Evolutionary conservation across 2,113 vertebrate genomes (phyloP), one percentile per base, ranked within the genome.

Genomic region (Gavia stellata): DNA sequence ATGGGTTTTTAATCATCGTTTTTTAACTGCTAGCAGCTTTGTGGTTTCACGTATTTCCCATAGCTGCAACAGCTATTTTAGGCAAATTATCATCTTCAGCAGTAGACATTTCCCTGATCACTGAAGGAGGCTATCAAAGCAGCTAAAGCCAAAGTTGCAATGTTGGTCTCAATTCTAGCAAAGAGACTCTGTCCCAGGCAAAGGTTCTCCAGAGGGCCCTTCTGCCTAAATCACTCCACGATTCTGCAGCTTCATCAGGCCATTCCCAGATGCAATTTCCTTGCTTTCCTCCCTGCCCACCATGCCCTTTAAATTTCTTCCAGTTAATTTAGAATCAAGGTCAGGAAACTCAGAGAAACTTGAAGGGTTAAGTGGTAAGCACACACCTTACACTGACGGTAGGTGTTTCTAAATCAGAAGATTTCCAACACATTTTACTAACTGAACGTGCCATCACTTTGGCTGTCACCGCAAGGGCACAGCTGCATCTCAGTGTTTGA

Each of bases 401-500:
- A 61, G 53, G 6, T n/a, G 24, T 58, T 66, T 78, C 68, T 72
- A 45, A 9, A 36, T 26, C 53, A 0, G 7, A 92, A 52, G 52
- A 38, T 71, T 75, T 85, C 71, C 82, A 63, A 34, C 4, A 17
- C n/a, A 10, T 74, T 63, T 42, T 21, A 7, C 0, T 29, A n/a
- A 34, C 25, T 9, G 63, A 53, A 24, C 3, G 18, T 72, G 36
- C 62, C 49, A 56, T 3, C 49, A 4, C 33, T n/a, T 44, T 34
- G 49, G 29, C 50, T 65, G 74, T 62, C 80, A 83, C 89, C 61
- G 67, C 86, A 96, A 94, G 92, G 95, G 68, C 94, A 79, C 55
- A 90, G 73, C 90, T 81, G 94, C 87, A 63, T 14, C 61, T 9
- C 61, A 5, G 77, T 0, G 0, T 40, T 65, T 0, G 2, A 92